Base-by-base conservation (phyloP, 2,888 invertebrate genomes). In the Bibio marci region DNA sequence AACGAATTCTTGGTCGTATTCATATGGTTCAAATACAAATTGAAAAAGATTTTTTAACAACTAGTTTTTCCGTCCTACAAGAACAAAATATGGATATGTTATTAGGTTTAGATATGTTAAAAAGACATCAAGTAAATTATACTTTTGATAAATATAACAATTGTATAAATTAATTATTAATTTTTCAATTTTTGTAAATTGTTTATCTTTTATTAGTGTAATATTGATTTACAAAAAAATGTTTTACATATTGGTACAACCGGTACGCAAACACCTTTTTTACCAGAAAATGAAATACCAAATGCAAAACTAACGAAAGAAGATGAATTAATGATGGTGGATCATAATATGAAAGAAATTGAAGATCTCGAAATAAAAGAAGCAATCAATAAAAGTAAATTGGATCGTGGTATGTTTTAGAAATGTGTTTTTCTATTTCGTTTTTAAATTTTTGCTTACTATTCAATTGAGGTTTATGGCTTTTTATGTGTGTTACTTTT, bases 1-100 rank as follows among this genome's bases (percentile, higher is more conserved):
- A 98, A 60, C 76, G 80, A 50, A 94, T 97, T 50, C 81, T 94
- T 44, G 98, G 98, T 2, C 73, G 95, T 43, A 91, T 98, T 50
- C 98, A 98, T 60, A 85, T 91, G 81, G 88, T 85, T 8, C 91
- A 95, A 63, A 86, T 98, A 61, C 85, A 95, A 62, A 95, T 98
- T 46, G 92, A 85, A 50, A 80, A 77, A 47, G 88, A 87, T 55
- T 92, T 86, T 59, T 70, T 98, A 31, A 88, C 91, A 2, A 91
- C 94, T 3, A 94, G 94, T 30, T 97, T 98, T 63, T 91, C 92
- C 25, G 91, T 98, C 30, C 69, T 98, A 35, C 88, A 92, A 55
- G 85, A 95, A 50, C 95, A 97, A 58, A 86, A 91, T 1, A 94
- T 97, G 91, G 97, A 98, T 54, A 92, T 98, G 90, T 65, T 98